Conservation (phyloP, 2,113 vertebrate species). For the Panthera leo region DNA sequence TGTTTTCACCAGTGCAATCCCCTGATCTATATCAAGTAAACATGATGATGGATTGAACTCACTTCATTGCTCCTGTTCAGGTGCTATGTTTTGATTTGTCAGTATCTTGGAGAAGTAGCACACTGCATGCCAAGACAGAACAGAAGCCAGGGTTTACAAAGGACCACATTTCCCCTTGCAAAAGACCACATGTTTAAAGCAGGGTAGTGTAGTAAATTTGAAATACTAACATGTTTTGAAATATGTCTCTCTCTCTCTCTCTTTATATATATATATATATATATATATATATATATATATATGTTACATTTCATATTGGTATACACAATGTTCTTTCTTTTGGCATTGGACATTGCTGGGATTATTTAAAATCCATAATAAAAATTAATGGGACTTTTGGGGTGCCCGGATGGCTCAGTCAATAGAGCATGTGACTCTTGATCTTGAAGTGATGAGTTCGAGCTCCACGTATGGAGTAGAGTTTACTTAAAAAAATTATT, state of each 20-base stretch:
- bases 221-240: conserved; percentile 44
- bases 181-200: conserved; percentile 21
- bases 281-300: not conserved
- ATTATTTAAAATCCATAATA: conserved; percentile 34
- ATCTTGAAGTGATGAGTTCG: not conserved
- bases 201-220: not conserved
- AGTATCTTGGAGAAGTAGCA: conserved; percentile 20
- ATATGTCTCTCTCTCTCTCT: not conserved
- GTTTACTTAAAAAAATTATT: not conserved
- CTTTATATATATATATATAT: too few relatives aligned
- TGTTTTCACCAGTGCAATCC: conserved; percentile 13
- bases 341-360: not conserved
- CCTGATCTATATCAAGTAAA: not conserved
- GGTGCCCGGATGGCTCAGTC: not conserved
- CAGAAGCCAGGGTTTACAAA: conserved; percentile 32
- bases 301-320: not conserved
- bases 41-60: conserved; percentile 33
- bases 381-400: not conserved
- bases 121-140: not conserved
- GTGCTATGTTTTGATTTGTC: conserved; percentile 37
- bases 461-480: not conserved
- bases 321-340: conserved; percentile 22
- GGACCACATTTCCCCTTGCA: not conserved
- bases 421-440: not conserved
- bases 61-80: not conserved